phyloP scores from a whole-genome alignment of 1,140 invertebrate genomes.

The Aphelinus certus region DNA sequence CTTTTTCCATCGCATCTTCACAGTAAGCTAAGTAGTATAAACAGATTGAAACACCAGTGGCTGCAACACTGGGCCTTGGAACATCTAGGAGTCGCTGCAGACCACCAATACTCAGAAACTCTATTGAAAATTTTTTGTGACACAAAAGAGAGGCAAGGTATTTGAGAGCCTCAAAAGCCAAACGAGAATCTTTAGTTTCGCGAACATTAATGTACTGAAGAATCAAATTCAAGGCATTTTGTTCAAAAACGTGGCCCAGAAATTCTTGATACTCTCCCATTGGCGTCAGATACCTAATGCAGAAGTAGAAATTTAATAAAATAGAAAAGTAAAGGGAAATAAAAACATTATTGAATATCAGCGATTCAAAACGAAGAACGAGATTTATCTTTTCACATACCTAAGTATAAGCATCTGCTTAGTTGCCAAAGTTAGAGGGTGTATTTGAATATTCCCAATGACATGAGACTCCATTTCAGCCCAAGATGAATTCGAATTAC shows the following conservation, averaged over 20 bases:
- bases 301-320: not conserved
- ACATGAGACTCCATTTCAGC: conserved; percentile 88
- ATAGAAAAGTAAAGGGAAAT: not conserved
- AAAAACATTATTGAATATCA: not conserved
- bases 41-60: conserved; percentile 95
- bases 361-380: not conserved
- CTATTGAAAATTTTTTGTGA: conserved; percentile 97
- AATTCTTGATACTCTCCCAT: conserved; percentile 98
- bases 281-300: conserved; percentile 83
- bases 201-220: conserved; percentile 90
- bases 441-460: conserved; percentile 86
- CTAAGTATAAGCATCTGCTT: conserved; percentile 90
- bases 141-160: conserved; percentile 93
- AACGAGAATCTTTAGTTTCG: conserved; percentile 86
- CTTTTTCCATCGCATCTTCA: conserved; percentile 96
- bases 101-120: conserved; percentile 89
- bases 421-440: conserved; percentile 86
- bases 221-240: conserved; percentile 89
- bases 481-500: conserved; percentile 85
- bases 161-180: conserved; percentile 94
- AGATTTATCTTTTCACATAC: conserved; percentile 65
- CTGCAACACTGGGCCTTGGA: conserved; percentile 90
- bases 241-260: conserved; percentile 90
- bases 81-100: conserved; percentile 87
- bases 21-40: conserved; percentile 97